These are phyloP conservation scores for Carassius carassius DNA, from an alignment of 2,113 vertebrate genomes.

Conservation along the genomic window DNA sequence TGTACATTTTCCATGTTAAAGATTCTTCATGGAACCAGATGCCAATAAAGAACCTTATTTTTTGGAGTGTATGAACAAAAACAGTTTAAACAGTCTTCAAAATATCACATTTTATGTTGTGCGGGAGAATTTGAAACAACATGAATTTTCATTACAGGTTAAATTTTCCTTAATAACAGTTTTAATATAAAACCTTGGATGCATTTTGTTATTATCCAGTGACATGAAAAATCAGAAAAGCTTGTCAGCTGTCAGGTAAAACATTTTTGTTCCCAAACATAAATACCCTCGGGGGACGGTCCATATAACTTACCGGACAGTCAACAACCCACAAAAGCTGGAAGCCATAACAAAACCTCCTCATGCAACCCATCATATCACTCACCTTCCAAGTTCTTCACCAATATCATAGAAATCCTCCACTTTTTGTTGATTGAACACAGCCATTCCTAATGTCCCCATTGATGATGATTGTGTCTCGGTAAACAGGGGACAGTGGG, in stretches of 20 bases:
- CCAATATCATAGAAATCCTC: slow-evolving; percentile 91
- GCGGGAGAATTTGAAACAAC: not conserved
- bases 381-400: slow-evolving; percentile 92
- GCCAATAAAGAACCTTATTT: too few relatives aligned
- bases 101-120: not conserved
- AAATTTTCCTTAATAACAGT: too few relatives aligned
- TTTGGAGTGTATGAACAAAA: not conserved
- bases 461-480: slow-evolving; percentile 74
- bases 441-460: slow-evolving; percentile 86
- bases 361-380: slow-evolving; percentile 1
- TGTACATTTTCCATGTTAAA: not conserved
- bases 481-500: slow-evolving; percentile 32
- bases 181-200: not conserved
- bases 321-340: not conserved
- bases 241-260: not conserved
- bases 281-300: slow-evolving; percentile 30
- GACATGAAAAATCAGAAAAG: not conserved
- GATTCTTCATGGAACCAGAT: not conserved
- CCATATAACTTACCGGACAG: not conserved
- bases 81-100: not conserved
- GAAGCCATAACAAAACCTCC: not conserved
- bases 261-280: slow-evolving; percentile 46
- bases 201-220: not conserved
- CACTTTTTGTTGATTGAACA: slow-evolving; percentile 93
- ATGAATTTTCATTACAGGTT: not conserved